Evolutionary conservation across 1,140 invertebrate species (phyloP).

Genomic region (Plodia interpunctella): DNA sequence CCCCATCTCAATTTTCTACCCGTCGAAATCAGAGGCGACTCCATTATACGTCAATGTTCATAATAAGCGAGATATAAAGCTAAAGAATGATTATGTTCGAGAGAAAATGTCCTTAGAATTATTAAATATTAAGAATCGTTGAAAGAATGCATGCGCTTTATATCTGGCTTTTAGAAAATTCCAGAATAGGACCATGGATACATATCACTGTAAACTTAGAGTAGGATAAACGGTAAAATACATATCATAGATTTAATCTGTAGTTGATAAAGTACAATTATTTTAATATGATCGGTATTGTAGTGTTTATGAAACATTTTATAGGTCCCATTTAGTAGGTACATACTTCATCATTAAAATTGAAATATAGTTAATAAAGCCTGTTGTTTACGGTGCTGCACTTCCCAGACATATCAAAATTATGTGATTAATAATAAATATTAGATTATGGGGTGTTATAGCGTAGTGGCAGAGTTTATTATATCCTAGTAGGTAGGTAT

Average conservation of each 20-base stretch:
- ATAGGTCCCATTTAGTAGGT: conserved; percentile 47
- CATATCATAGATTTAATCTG: conserved; percentile 53
- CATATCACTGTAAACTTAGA: conserved; percentile 67
- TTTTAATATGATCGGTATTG: conserved; percentile 70
- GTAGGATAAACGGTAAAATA: conserved; percentile 45
- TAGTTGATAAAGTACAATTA: conserved; percentile 68
- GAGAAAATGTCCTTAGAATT: conserved; percentile 48
- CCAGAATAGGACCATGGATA: conserved; percentile 70
- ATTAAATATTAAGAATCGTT: conserved; percentile 48
- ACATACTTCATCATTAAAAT: conserved; percentile 27
- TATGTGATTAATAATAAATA: conserved; percentile 62
- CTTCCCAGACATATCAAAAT: conserved; percentile 60
- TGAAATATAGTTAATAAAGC: conserved; percentile 22
- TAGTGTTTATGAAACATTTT: conserved; percentile 67
- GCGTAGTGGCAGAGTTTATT: conserved; percentile 19
- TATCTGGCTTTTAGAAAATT: conserved; percentile 71
- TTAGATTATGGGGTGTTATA: conserved; percentile 40
- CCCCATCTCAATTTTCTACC: conserved; percentile 37
- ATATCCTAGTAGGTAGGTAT: conserved; percentile 6
- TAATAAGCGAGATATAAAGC: conserved; percentile 71
- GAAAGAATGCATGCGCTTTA: conserved; percentile 74
- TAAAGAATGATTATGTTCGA: conserved; percentile 35
- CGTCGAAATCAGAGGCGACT: conserved; percentile 69
- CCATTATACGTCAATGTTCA: conserved; percentile 52
- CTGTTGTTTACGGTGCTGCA: conserved; percentile 41